phyloP scores from a whole-genome alignment of 2,113 vertebrate species.

The Pollimyrus isidori region DNA sequence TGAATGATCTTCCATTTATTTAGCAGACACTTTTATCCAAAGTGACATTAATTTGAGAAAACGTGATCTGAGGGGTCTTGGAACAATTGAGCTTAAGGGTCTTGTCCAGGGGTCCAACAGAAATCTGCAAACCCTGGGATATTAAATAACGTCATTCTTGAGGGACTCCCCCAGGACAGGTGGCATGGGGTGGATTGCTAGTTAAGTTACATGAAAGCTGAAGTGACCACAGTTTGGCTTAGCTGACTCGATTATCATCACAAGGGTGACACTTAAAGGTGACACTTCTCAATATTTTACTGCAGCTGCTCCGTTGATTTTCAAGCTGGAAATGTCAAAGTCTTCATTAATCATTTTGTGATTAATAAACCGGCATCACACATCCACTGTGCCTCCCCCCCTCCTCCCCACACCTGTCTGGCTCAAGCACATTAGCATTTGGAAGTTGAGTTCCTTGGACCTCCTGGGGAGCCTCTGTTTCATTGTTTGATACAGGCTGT shows the following conservation, averaged over 20 bases:
- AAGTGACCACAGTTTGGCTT: not conserved
- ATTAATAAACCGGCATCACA: not conserved
- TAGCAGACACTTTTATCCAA: not conserved
- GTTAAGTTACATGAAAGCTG: not conserved
- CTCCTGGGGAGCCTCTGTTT: not conserved
- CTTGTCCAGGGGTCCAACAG: not conserved
- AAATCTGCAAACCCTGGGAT: not conserved
- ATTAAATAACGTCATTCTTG: not conserved
- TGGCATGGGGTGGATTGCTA: not conserved
- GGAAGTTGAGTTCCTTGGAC: not conserved
- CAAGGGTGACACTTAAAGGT: not conserved
- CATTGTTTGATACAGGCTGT: not conserved
- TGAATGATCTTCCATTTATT: not conserved
- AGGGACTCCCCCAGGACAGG: not conserved
- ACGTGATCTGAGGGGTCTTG: not conserved
- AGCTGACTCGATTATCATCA: not conserved
- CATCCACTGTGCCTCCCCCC: not conserved
- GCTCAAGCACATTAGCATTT: slow-evolving; percentile 4
- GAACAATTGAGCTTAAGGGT: not conserved
- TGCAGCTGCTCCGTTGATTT: not conserved
- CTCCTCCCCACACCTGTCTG: not conserved
- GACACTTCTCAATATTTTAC: not conserved
- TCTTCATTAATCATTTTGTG: not conserved
- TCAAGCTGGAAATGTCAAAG: not conserved
- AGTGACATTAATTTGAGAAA: not conserved